Percentiles rank a stretch among this genome's conserved stretches.
Evolutionary conservation across 2,888 invertebrate genomes (phyloP).

Genomic region (Meteorus colon): DNA sequence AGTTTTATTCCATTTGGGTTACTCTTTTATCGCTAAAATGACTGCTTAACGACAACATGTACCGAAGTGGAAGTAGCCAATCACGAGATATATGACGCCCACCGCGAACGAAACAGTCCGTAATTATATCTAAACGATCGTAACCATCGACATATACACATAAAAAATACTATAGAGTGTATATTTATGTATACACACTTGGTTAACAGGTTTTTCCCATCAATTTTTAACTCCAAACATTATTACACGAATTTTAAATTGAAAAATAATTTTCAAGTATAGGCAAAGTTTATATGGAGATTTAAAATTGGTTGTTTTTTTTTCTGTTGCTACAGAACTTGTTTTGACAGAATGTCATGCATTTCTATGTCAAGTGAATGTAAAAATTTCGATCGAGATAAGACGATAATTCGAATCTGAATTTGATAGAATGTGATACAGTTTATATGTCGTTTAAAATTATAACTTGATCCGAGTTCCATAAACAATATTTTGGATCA

Average conservation of each 20-base stretch:
- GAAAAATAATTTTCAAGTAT: no score
- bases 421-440: no score
- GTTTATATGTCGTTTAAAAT: no score
- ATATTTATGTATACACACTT: neutral
- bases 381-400: no score
- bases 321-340: no score
- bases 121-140: conserved; percentile 64
- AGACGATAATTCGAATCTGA: no score
- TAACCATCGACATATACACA: conserved; percentile 50
- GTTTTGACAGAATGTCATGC: no score
- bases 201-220: conserved; percentile 14
- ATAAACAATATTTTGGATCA: no score
- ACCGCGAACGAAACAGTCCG: conserved; percentile 50
- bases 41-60: conserved; percentile 26
- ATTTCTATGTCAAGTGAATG: no score
- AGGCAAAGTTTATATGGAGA: no score
- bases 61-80: conserved; percentile 60
- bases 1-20: conserved; percentile 9
- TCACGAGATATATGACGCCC: conserved; percentile 55
- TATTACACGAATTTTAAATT: neutral
- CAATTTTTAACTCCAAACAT: conserved; percentile 16
- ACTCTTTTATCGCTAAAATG: conserved; percentile 15
- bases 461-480: no score
- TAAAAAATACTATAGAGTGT: conserved; percentile 14
- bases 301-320: no score